phyloP scores from a whole-genome alignment of 2,113 vertebrate species.

The Sylvia atricapilla region DNA sequence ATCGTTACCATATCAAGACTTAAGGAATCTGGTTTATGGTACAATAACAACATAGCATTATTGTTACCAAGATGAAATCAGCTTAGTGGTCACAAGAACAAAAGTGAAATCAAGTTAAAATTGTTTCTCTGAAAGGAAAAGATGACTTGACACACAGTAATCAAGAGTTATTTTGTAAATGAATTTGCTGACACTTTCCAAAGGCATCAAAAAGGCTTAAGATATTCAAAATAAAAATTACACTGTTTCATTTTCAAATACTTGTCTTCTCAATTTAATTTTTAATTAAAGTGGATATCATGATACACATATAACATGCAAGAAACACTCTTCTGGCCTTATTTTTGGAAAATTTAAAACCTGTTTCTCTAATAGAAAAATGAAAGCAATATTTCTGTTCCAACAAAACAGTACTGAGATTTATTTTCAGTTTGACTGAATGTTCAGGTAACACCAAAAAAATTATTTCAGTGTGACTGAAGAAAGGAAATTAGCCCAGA shows the following conservation, averaged over 20 bases:
- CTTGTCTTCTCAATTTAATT: background rate
- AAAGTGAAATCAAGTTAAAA: slow-evolving; percentile 5
- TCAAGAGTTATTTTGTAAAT: background rate
- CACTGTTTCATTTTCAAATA: background rate
- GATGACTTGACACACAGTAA: slow-evolving; percentile 13
- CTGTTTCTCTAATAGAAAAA: background rate
- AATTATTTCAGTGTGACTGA: background rate
- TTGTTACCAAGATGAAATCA: background rate
- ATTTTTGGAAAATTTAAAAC: background rate
- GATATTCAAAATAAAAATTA: background rate
- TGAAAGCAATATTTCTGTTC: background rate
- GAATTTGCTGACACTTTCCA: background rate
- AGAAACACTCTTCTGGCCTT: background rate
- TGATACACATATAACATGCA: background rate
- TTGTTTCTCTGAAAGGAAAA: background rate
- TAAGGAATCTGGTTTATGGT: background rate
- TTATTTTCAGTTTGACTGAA: background rate
- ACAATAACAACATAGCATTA: background rate
- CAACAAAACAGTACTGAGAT: background rate
- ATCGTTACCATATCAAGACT: background rate
- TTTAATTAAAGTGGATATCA: background rate
- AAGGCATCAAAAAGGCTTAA: background rate
- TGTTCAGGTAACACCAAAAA: background rate
- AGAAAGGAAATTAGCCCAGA: background rate
- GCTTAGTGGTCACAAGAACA: background rate